Evolutionary conservation across 35 echinoderm and acorn worm species (phyloP).

Genomic region (Apostichopus parvimensis): DNA sequence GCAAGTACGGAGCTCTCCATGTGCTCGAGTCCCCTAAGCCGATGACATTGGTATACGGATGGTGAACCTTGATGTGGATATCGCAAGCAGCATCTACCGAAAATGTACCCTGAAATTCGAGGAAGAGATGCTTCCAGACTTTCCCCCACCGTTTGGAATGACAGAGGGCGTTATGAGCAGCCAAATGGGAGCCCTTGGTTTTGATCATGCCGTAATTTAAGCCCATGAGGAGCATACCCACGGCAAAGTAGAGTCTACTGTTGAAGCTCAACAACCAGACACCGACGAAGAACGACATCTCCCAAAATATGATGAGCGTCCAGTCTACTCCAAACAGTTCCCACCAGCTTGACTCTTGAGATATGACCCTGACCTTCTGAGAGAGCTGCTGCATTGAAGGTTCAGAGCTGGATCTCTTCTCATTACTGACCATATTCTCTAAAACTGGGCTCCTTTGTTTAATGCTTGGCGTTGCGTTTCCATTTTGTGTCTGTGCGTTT

Average conservation of each 20-base stretch:
- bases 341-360: constrained; percentile 66
- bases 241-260: constrained; percentile 15
- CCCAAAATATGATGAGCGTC: constrained; percentile 58
- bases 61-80: constrained; percentile 81
- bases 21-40: constrained; percentile 83
- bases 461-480: background rate
- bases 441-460: background rate
- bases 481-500: background rate
- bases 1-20: constrained; percentile 69
- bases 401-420: background rate
- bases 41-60: constrained; percentile 88
- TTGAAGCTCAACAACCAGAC: constrained; percentile 50
- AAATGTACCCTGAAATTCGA: constrained; percentile 68
- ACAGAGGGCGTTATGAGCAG: constrained; percentile 70
- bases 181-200: constrained; percentile 69
- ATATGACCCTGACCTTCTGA: constrained; percentile 36
- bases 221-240: constrained; percentile 59
- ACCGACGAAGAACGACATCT: constrained; percentile 43
- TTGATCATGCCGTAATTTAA: constrained; percentile 66
- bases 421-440: background rate
- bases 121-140: constrained; percentile 83
- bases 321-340: constrained; percentile 83
- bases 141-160: constrained; percentile 61
- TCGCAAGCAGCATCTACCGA: constrained; percentile 51
- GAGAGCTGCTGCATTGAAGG: constrained; percentile 60